Base-by-base conservation (phyloP, 2,113 vertebrate genomes). In the Ceuthmochares aereus region DNA sequence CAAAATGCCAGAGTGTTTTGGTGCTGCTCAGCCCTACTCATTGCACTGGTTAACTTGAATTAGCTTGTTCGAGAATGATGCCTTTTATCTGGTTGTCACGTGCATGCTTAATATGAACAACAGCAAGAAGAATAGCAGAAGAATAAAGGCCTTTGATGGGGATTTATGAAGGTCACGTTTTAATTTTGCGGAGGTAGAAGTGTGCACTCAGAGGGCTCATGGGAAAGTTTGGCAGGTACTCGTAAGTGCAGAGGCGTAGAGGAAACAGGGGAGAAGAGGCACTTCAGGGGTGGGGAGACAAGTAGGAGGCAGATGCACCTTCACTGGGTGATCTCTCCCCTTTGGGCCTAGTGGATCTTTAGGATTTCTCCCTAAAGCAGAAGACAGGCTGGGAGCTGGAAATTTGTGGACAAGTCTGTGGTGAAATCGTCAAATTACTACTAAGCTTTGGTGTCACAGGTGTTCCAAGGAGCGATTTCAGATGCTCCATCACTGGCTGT, bases 81-180 rank as follows among this genome's bases (percentile, higher is more conserved):
- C 73, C 92, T 96, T 95, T 95, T 93, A 84, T 95, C 90, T 89
- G 88, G 23, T 54, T 94, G 90, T 96, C 93, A 94, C 79, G 77
- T 70, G 79, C 75, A 67, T 34, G 88, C 55, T 81, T 75, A 40
- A 37, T 43, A 75, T 45, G 93, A 94, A 90, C 85, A 96, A 78
- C 87, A 91, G 45, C 74, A 74, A 95, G 81, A 87, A 95, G 87
- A 93, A 89, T 36, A 88, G 93, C 72, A 68, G 79, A 72, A 29
- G 72, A 94, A 95, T 76, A 95, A 95, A 95, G 74, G 91, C 74
- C 78, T 95, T 95, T 95, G 91, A 91, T 89, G 90, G 84, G 84
- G 91, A 79, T 94, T 94, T 94, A 76, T 93, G 64, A 85, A 90
- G 81, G 55, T 95, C 94, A 95, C 62, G 93, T 45, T 78, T 92